Evolutionary conservation across 2,797 vertebrate species (phyloP).

Genomic region (Propithecus perrieri): DNA sequence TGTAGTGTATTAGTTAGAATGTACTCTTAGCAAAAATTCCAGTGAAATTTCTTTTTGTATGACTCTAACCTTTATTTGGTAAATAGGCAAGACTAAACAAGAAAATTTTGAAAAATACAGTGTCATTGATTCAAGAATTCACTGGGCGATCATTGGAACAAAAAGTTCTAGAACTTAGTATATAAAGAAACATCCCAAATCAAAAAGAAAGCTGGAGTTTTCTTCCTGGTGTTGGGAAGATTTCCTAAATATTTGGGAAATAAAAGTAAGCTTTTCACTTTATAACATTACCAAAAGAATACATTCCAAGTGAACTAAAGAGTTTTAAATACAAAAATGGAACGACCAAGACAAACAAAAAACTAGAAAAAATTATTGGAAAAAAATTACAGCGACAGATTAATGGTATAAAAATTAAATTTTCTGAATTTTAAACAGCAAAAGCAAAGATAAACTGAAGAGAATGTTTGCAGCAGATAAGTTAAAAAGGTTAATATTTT

Average conservation of each 20-base stretch:
- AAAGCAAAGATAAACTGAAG: not conserved
- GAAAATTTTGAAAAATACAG: not conserved
- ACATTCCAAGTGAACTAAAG: not conserved
- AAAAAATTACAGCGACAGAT: not conserved
- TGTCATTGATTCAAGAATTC: not conserved
- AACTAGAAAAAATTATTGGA: not conserved
- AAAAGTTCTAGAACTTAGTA: not conserved
- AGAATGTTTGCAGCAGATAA: not conserved
- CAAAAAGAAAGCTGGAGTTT: not conserved
- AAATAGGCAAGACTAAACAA: slow-evolving; percentile 19
- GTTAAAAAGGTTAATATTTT: not conserved
- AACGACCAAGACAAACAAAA: not conserved
- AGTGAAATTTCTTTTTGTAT: not conserved
- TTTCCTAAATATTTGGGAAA: not conserved
- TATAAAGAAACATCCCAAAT: not conserved
- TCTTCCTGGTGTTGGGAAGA: not conserved
- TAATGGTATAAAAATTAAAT: not conserved
- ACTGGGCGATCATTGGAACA: not conserved
- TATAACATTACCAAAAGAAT: not conserved
- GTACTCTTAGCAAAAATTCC: not conserved
- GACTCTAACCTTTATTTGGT: not conserved
- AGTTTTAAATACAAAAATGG: not conserved
- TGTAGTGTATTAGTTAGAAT: not conserved
- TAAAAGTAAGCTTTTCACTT: not conserved
- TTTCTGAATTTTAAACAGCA: not conserved